These are phyloP conservation scores for Metopolophium dirhodum DNA, from an alignment of 1,140 invertebrate genomes.

Conservation along the genomic window DNA sequence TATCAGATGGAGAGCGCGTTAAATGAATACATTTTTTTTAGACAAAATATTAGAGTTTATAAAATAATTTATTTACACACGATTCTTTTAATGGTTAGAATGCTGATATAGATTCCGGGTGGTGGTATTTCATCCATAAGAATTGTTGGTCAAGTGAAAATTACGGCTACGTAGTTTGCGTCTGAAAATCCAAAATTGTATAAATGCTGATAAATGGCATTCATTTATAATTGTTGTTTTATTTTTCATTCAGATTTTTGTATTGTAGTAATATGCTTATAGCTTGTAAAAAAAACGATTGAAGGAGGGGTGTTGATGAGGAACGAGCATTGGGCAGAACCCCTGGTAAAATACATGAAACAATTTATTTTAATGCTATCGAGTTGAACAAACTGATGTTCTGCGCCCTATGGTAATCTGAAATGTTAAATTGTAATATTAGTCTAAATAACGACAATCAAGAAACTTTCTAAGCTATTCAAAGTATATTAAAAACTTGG, in stretches of 20 bases:
- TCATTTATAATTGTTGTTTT: not conserved
- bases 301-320: not conserved
- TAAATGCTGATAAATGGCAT: not conserved
- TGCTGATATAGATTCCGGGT: no score
- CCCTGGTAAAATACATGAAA: not conserved
- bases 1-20: no score
- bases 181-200: no score
- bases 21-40: no score
- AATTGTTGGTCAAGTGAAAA: no score
- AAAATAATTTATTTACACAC: no score
- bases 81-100: no score
- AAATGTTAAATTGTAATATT: not conserved
- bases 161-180: no score
- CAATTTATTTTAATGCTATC: not conserved
- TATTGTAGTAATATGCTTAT: not conserved
- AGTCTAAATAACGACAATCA: not conserved
- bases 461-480: not conserved
- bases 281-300: not conserved
- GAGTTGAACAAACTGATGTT: not conserved
- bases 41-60: no score
- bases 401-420: not conserved
- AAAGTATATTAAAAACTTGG: not conserved
- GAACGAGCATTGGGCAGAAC: not conserved
- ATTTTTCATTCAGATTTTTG: not conserved
- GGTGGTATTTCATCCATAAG: no score